Conservation (phyloP, 2,113 vertebrate genomes). For the Ceuthmochares aereus region DNA sequence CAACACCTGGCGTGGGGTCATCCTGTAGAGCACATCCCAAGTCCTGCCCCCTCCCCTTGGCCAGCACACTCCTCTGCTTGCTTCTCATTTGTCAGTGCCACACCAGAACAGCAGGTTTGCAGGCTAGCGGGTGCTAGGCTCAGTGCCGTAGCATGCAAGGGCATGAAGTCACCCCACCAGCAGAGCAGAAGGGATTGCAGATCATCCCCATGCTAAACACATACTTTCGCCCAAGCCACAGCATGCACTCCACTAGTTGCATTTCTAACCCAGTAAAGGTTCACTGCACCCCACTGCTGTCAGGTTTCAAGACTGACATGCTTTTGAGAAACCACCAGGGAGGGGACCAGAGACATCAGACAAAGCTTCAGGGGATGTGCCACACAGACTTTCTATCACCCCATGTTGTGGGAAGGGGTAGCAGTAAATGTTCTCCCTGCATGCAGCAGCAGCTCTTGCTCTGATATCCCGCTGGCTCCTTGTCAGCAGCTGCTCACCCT, state of each 20-base stretch:
- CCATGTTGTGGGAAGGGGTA: fast-evolving
- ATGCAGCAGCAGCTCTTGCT: background rate
- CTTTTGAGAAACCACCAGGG: background rate
- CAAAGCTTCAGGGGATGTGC: background rate
- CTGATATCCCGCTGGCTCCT: fast-evolving
- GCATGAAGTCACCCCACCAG: background rate
- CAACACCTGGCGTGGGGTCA: background rate
- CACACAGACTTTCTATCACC: fast-evolving
- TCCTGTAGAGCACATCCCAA: no score
- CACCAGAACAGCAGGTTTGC: fast-evolving
- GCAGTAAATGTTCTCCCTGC: background rate
- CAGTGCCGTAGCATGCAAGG: fast-evolving
- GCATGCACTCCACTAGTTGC: fast-evolving
- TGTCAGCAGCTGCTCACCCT: background rate
- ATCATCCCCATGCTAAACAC: background rate
- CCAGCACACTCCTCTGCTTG: fast-evolving
- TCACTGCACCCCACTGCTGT: fast-evolving
- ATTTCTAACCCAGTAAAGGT: background rate
- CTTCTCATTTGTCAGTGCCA: background rate
- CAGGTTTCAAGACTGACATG: background rate
- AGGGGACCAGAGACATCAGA: background rate
- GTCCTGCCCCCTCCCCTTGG: background rate
- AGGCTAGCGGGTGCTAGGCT: background rate
- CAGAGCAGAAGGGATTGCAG: background rate
- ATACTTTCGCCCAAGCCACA: background rate